phyloP scores from a whole-genome alignment of 2,113 vertebrate species.

The Atrichornis clamosus region DNA sequence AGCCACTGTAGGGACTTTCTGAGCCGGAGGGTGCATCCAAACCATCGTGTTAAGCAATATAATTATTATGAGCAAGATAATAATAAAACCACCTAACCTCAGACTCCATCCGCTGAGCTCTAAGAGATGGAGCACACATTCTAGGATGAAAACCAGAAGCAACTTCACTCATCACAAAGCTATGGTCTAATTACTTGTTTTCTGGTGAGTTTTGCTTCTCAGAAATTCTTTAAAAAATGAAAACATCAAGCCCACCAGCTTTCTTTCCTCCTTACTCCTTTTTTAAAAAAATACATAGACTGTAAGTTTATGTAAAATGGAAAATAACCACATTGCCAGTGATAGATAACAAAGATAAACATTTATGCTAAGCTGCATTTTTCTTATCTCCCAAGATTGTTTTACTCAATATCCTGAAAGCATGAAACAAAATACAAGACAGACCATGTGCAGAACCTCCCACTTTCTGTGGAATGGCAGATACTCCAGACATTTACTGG shows the following conservation, averaged over 20 bases:
- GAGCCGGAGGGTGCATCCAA: constrained; percentile 32
- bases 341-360: constrained; percentile 75
- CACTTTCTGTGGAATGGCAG: neutral
- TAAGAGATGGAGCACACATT: constrained; percentile 49
- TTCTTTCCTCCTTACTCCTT: constrained; percentile 47
- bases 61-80: constrained; percentile 40
- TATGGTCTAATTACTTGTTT: constrained; percentile 32
- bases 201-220: constrained; percentile 52
- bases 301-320: constrained; percentile 70
- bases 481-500: constrained; percentile 9
- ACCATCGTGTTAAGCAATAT: constrained; percentile 41
- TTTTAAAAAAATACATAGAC: constrained; percentile 56
- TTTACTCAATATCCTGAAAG: constrained; percentile 40
- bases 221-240: constrained; percentile 71
- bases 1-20: constrained; percentile 39
- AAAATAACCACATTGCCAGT: constrained; percentile 64
- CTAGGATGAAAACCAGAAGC: constrained; percentile 54
- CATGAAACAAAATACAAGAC: constrained; percentile 36
- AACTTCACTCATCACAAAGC: constrained; percentile 48
- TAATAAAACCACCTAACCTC: constrained; percentile 50
- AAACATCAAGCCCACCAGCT: constrained; percentile 8
- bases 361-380: constrained; percentile 72
- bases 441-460: constrained; percentile 39
- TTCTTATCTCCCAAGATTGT: constrained; percentile 62
- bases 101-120: constrained; percentile 40